phyloP scores from a whole-genome alignment of 2,888 invertebrate genomes.

The Lissocephala sabroskyi region DNA sequence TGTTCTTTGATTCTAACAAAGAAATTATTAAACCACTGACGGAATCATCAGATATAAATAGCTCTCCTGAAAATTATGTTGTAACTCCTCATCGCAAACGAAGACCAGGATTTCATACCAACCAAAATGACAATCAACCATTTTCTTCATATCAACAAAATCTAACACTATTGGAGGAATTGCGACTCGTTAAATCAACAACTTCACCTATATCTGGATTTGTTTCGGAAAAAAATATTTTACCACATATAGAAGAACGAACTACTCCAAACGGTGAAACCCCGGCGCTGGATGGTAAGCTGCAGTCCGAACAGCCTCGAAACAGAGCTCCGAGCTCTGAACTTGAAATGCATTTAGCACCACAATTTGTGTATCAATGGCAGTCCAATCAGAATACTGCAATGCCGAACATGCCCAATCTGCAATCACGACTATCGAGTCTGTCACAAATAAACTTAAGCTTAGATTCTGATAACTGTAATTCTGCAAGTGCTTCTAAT shows the following conservation, averaged over 20 bases:
- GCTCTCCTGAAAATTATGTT: slow-evolving; percentile 87
- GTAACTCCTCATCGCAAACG: slow-evolving; percentile 90
- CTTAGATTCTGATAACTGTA: slow-evolving; percentile 48
- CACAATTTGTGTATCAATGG: slow-evolving; percentile 74
- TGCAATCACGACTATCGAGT: slow-evolving; percentile 63
- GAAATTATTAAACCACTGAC: slow-evolving; percentile 76
- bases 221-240: slow-evolving; percentile 64
- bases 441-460: slow-evolving; percentile 58
- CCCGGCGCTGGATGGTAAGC: slow-evolving; percentile 62
- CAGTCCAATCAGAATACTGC: slow-evolving; percentile 67
- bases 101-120: slow-evolving; percentile 89
- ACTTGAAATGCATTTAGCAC: slow-evolving; percentile 72
- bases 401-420: slow-evolving; percentile 62
- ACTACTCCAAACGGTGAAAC: slow-evolving; percentile 60
- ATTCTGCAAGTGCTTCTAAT: slow-evolving; percentile 31
- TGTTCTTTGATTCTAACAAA: slow-evolving; percentile 75
- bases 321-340: slow-evolving; percentile 81
- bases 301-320: slow-evolving; percentile 60
- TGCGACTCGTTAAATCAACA: slow-evolving; percentile 78
- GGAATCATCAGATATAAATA: slow-evolving; percentile 81
- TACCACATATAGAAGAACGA: slow-evolving; percentile 63
- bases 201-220: slow-evolving; percentile 83
- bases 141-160: slow-evolving; percentile 87
- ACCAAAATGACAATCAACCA: slow-evolving; percentile 89
- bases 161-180: slow-evolving; percentile 83